phyloP scores from a whole-genome alignment of 1,140 invertebrate genomes.

The Heterodera schachtii region DNA sequence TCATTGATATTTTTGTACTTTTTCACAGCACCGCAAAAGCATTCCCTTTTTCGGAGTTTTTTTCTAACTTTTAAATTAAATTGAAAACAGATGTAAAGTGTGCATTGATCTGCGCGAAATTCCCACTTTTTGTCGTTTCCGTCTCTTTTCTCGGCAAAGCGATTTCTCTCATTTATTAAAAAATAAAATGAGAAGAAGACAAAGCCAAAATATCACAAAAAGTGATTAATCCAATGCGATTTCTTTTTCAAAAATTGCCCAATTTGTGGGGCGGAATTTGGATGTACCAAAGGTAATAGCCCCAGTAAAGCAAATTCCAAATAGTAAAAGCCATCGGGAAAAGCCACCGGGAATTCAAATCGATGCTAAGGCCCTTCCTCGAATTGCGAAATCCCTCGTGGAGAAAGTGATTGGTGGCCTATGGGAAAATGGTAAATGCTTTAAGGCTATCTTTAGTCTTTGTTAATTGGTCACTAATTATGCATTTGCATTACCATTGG shows the following conservation, averaged over 20 bases:
- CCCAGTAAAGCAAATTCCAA: slow-evolving; percentile 29
- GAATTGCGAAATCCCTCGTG: slow-evolving; percentile 16
- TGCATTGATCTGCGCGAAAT: too few species aligned
- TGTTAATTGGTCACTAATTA: neutral
- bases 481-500: neutral
- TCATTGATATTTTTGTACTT: too few species aligned
- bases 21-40: too few species aligned
- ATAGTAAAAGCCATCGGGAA: slow-evolving; percentile 26
- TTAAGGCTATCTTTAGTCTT: neutral
- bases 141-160: too few species aligned
- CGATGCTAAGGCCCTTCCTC: slow-evolving; percentile 19
- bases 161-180: too few species aligned
- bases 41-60: too few species aligned
- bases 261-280: neutral
- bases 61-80: too few species aligned
- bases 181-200: too few species aligned
- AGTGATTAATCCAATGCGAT: neutral
- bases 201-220: too few species aligned
- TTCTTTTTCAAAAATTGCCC: neutral
- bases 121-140: too few species aligned
- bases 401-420: slow-evolving; percentile 22
- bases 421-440: neutral
- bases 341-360: slow-evolving; percentile 9
- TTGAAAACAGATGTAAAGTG: too few species aligned
- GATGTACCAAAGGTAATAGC: slow-evolving; percentile 21